These are phyloP conservation scores for Rhinoraja longicauda DNA, from an alignment of 2,797 vertebrate species.

Conservation along the genomic window DNA sequence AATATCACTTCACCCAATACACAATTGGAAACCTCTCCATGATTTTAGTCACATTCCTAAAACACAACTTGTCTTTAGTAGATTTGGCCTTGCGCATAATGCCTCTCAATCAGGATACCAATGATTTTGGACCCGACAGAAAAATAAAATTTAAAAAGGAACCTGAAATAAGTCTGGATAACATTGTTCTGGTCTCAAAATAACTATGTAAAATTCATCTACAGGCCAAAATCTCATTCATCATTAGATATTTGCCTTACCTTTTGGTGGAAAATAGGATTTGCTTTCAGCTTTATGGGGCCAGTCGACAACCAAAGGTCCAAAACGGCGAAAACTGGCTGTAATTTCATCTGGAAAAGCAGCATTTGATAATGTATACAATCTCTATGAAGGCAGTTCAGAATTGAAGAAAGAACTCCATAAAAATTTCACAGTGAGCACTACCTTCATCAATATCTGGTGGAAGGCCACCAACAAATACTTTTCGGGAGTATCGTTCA, in stretches of 20 bases:
- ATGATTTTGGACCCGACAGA: too few species aligned
- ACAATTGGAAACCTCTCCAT: too few species aligned
- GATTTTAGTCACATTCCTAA: too few species aligned
- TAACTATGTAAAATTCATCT: too few species aligned
- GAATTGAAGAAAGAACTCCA: neutral
- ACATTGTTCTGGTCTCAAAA: too few species aligned
- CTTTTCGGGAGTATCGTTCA: conserved; percentile 93
- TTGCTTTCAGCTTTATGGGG: conserved; percentile 99
- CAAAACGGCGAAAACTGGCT: conserved; percentile 92
- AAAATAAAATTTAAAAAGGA: too few species aligned
- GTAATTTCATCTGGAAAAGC: conserved; percentile 86
- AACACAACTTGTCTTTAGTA: too few species aligned
- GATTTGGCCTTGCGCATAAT: too few species aligned
- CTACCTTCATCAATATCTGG: conserved; percentile 96
- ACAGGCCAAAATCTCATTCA: too few species aligned
- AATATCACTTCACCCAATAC: too few species aligned
- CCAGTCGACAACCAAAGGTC: conserved; percentile 96
- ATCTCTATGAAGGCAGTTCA: neutral
- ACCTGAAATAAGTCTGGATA: too few species aligned
- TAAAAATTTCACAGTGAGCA: conserved; percentile 39
- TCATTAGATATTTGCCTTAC: conserved; percentile 54
- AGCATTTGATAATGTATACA: conserved; percentile 34
- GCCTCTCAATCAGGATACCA: too few species aligned
- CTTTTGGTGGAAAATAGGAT: conserved; percentile 98
- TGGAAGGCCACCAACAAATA: conserved; percentile 93